Base-by-base conservation (phyloP, 2,797 vertebrate species). In the Pyrocephalus nanus region DNA sequence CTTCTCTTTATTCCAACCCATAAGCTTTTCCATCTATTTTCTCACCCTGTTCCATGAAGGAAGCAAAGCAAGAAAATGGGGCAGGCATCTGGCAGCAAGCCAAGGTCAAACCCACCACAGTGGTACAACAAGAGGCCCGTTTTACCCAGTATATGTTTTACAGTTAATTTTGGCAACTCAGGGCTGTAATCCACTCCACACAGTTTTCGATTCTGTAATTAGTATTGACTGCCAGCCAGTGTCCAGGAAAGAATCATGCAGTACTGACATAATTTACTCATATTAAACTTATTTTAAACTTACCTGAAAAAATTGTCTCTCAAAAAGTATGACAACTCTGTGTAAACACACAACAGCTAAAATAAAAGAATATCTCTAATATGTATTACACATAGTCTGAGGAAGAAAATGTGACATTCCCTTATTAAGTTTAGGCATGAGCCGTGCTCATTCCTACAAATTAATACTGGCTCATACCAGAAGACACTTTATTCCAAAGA, bases 81-180 rank as follows among this genome's bases (percentile, higher is more conserved):
- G 42, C 73, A 73, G 18, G 19, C 43, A 65, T 29, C 43, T 66
- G 71, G 51, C 64, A 82, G 75, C 47, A 85, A 66, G 54, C 19
- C 77, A 73, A 84, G 19, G 51, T 90, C 85, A 95, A 86, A 82
- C 9, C 8, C 47, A 85, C 30, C 25, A 40, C 29, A 61, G 27
- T 12, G 17, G 27, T 27, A 88, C 34, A 81, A 54, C 11, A 18
- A 64, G n/a, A 90, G 9, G 53, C 32, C 50, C 45, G 32, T 57
- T 93, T 91, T 88, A 81, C 32, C 9, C 50, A 69, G 15, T 69
- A 4, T 53, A 60, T 25, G 4, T 64, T 95, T 82, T 86, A 43
- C 29, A 51, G 57, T 65, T 83, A 92, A 90, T 92, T 95, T 47
- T 87, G 83, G 88, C 61, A 91, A 81, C 69, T 77, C 57, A 83